Conservation (phyloP, 2,797 vertebrate species). For the Delichon dasypus region DNA sequence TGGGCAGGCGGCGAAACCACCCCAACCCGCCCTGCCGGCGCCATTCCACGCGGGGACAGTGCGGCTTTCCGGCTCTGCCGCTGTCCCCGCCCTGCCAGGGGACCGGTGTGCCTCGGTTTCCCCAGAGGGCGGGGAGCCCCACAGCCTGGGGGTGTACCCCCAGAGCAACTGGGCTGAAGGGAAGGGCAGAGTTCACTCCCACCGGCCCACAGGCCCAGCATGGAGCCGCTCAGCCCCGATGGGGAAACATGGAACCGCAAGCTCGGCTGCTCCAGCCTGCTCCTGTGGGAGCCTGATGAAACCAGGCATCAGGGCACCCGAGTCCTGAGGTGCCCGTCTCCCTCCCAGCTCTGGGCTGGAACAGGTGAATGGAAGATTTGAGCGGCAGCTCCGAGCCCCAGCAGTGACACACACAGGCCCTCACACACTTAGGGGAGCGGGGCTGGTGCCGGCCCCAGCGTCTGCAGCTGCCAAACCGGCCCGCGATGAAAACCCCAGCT, state of each 20-base stretch:
- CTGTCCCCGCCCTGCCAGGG: background rate
- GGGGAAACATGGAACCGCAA: background rate
- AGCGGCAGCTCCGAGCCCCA: background rate
- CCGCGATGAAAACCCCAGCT: fast-evolving
- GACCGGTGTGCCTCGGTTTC: background rate
- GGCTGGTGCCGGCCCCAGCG: background rate
- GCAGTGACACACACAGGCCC: background rate
- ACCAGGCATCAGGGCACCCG: background rate
- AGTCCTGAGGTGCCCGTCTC: background rate
- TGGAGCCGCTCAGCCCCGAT: background rate
- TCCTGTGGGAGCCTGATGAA: fast-evolving
- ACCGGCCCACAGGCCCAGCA: fast-evolving
- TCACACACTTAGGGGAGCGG: fast-evolving
- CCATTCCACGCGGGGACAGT: fast-evolving
- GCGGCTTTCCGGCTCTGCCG: fast-evolving
- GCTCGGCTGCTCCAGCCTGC: background rate
- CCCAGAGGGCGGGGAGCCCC: background rate
- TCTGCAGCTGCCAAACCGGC: background rate
- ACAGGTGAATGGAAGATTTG: background rate
- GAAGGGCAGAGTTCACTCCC: background rate
- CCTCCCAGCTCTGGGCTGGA: background rate
- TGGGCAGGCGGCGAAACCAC: background rate
- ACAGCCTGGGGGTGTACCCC: background rate
- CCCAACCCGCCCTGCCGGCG: background rate
- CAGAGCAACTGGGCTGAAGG: background rate